Base-by-base conservation (phyloP, 2,797 vertebrate genomes). In the Benthosema pterotum region DNA sequence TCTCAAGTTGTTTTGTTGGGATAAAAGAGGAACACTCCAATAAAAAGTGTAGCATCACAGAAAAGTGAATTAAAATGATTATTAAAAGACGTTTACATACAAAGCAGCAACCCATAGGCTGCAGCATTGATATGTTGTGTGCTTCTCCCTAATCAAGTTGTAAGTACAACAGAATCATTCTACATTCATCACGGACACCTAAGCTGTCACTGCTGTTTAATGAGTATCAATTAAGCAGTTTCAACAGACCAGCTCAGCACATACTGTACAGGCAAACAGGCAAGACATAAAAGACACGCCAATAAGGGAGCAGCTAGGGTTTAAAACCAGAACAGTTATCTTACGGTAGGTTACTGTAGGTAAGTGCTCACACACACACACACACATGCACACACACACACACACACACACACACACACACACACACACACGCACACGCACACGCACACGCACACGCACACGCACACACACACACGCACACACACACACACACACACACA, bases 171-270 rank as follows among this genome's bases (percentile, higher is more conserved):
- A 83, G 87, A 90, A 88, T 91, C 88, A 92, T 92, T 92, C 85
- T 69, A 89, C 89, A 91, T 92, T 90, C 89, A 92, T 90, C 90
- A 92, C 87, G 81, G 91, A 92, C 92, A 92, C 91, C 90, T 88
- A 85, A 86, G 91, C 91, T 93, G 92, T 92, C 92, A 91, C 79
- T 72, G 88, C 83, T 78, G 87, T 88, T 91, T 91, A 92, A 91
- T 92, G 91, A 92, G 92, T 80, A 91, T 93, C 91, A 91, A 92
- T 93, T 92, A 92, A 91, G 91, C 87, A 86, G 91, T 91, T 92
- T 90, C 91, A 91, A 92, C 80, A 89, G 85, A 91, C 88, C 70
- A 87, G 88, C 78, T 86, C 86, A 87, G 84, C 76, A 85, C 80
- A 82, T 72, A 73, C 69, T 68, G 86, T 38, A 65, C 77, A 83